Percentiles rank a stretch among this genome's conserved stretches.
phyloP scores from a whole-genome alignment of 2,797 vertebrate species.

The Leuciscus waleckii region DNA sequence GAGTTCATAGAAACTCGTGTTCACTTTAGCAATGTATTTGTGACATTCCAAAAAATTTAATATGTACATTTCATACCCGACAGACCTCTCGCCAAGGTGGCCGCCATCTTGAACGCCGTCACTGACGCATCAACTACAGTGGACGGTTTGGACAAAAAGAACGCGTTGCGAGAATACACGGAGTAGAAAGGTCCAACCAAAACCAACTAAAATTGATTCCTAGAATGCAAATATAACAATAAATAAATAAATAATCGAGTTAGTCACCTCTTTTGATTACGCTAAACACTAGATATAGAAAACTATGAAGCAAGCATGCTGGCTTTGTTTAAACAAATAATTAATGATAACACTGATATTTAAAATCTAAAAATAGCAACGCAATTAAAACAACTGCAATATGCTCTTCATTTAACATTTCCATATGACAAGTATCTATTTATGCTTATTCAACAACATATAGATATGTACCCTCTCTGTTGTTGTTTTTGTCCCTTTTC shows the following conservation, averaged over 20 bases:
- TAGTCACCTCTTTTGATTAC: background rate
- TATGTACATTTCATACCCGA: slow-evolving; percentile 66
- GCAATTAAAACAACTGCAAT: too few species aligned
- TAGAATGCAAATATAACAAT: background rate
- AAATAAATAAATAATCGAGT: background rate
- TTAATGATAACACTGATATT: background rate
- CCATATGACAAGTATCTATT: too few species aligned
- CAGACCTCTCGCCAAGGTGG: slow-evolving; percentile 68
- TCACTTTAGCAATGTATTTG: background rate
- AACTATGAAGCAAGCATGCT: background rate
- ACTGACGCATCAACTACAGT: slow-evolving; percentile 56
- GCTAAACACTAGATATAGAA: background rate
- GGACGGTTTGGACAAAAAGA: slow-evolving; percentile 60
- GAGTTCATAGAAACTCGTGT: background rate
- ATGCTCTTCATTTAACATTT: too few species aligned
- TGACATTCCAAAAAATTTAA: background rate
- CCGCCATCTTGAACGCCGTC: slow-evolving; percentile 74
- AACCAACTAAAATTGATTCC: background rate
- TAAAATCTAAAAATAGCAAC: too few species aligned
- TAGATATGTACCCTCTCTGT: too few species aligned
- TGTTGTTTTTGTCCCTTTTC: too few species aligned
- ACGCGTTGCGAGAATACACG: background rate
- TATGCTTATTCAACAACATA: too few species aligned
- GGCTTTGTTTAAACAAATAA: background rate
- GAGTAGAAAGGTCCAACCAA: background rate